Base-by-base conservation (phyloP, 37 sponge, comb jelly and placozoan genomes). In the Aplysina aerophoba region DNA sequence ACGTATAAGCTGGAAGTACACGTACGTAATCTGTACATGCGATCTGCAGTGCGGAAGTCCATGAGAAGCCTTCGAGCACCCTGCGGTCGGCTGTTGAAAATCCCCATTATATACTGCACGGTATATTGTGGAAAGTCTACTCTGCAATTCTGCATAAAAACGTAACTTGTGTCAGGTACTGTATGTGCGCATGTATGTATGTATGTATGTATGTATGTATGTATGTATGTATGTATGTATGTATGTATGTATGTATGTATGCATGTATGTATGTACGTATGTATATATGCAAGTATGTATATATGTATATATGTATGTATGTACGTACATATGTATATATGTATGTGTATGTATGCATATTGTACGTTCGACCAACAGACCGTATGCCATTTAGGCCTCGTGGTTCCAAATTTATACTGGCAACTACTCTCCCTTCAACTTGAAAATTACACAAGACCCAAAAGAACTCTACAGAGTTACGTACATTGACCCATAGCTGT, bases 161-260 rank as follows among this genome's bases (percentile, higher is more conserved):
- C 19, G 73, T 33, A 33, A 34, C 14, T 19, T 38, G 81, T 80
- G 81, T 80, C 59, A 24, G 81, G 12, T n/a, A 28, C 30, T 80
- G 81, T 80, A 59, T 80, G 81, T 54, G 81, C 55, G 81, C n/a
- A 27, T 80, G 81, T 80, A 25, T 55, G 58, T 80, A 27, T 80
- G 81, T 80, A 59, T 80, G 81, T 80, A 59, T 80, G 81, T 80
- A 59, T 80, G 58, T 55, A 25, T 80, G 81, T 80, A 59, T 80
- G 81, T 80, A 59, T 80, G 81, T 80, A 27, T 83, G 44, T 25
- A 24, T 80, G 81, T 80, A 25, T 80, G 78, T 74, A 39, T 74
- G 78, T 74, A 39, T 30, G 78, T 74, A 24, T 74, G 78, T 28
- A 39, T 74, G 78, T 28, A 39, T 74, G 78, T 74, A 39, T 74